Percentiles rank a stretch among this genome's conserved stretches.
Evolutionary conservation across 2,113 vertebrate species (phyloP).

Genomic region (Platysteira castanea): DNA sequence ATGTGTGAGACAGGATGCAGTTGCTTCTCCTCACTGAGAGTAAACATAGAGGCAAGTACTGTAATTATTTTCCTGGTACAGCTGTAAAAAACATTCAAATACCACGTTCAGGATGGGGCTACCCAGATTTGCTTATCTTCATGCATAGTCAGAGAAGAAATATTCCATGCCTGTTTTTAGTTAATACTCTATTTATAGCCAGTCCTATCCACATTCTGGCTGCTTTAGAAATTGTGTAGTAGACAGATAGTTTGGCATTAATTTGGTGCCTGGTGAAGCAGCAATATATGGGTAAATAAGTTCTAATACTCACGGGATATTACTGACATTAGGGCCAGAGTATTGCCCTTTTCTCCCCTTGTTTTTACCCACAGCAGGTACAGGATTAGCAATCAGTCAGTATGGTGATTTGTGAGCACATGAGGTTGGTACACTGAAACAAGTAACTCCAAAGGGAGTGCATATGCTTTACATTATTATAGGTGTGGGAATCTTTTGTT

Average conservation of each 20-base stretch:
- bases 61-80: slow-evolving; percentile 40
- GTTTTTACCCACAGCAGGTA: not conserved
- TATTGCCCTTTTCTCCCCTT: not conserved
- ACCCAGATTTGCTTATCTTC: slow-evolving; percentile 35
- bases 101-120: not conserved
- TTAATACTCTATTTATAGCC: not conserved
- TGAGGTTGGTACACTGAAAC: not conserved
- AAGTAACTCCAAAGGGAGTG: not conserved
- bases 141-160: not conserved
- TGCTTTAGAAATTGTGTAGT: slow-evolving; percentile 5
- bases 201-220: not conserved
- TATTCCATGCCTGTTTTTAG: not conserved
- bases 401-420: not conserved
- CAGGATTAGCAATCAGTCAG: not conserved
- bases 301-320: not conserved
- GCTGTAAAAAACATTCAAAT: not conserved
- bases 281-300: not conserved
- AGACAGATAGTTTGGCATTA: not conserved
- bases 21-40: not conserved
- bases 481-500: not conserved
- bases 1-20: not conserved
- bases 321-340: not conserved
- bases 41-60: not conserved
- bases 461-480: not conserved
- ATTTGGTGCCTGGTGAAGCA: not conserved